These are phyloP conservation scores for Poeciliopsis presidionis DNA, from an alignment of 2,797 vertebrate genomes.

Conservation along the genomic window DNA sequence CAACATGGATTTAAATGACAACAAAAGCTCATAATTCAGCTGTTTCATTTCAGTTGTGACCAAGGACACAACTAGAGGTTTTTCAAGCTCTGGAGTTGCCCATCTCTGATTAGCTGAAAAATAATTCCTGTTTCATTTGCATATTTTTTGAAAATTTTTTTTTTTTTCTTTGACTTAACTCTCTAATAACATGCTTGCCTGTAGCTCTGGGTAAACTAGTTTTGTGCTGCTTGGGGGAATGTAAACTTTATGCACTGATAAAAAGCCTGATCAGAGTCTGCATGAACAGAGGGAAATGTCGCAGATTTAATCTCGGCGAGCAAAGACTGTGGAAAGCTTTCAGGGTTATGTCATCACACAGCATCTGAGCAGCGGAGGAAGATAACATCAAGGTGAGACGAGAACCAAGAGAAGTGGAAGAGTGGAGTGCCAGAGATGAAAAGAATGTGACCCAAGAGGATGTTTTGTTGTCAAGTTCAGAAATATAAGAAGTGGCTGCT, in stretches of 20 bases:
- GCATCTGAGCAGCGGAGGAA: conserved; percentile 21
- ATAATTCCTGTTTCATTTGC: background rate
- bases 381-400: conserved; percentile 18
- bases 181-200: background rate
- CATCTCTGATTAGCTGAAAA: too few species aligned
- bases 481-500: conserved; percentile 43
- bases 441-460: conserved; percentile 43
- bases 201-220: background rate
- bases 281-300: conserved; percentile 1
- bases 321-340: conserved; percentile 45
- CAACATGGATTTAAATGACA: background rate
- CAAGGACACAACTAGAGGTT: too few species aligned
- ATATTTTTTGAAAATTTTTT: background rate
- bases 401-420: conserved; percentile 24
- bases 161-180: background rate
- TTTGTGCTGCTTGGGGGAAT: background rate
- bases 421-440: conserved; percentile 39
- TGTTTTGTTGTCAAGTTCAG: conserved; percentile 59
- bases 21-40: background rate
- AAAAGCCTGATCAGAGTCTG: background rate
- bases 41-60: too few species aligned
- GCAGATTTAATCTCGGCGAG: background rate
- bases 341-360: conserved; percentile 52
- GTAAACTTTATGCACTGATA: background rate
- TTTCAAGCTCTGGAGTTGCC: too few species aligned